These are phyloP conservation scores for Mesitornis unicolor DNA, from an alignment of 2,113 vertebrate species.

Conservation along the genomic window DNA sequence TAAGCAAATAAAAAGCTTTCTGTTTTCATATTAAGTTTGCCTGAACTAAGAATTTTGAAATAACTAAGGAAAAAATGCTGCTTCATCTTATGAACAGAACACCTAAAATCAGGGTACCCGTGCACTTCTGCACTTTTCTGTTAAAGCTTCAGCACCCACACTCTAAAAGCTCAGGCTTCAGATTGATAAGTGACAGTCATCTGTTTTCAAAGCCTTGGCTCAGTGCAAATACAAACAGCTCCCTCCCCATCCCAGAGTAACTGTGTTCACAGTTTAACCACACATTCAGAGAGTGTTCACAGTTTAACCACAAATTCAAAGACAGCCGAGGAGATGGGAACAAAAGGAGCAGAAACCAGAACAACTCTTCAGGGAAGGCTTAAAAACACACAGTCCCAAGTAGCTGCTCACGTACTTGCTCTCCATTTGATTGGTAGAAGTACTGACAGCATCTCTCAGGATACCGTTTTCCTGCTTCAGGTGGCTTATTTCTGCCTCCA, in stretches of 20 bases:
- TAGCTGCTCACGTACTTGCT: conserved; percentile 86
- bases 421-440: conserved; percentile 95
- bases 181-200: neutral
- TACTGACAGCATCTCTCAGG: conserved; percentile 95
- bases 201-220: neutral
- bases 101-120: neutral
- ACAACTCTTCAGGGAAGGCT: neutral
- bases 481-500: conserved; percentile 91
- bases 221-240: neutral
- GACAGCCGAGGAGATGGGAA: neutral
- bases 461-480: conserved; percentile 97
- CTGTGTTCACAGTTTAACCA: neutral
- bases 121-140: neutral
- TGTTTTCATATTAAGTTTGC: neutral
- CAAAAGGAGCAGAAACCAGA: neutral
- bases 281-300: neutral
- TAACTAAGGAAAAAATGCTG: neutral
- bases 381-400: neutral
- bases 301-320: neutral
- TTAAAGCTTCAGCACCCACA: neutral
- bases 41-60: neutral
- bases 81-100: neutral
- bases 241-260: neutral
- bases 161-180: neutral
- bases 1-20: neutral